These are phyloP conservation scores for Sorex fumeus DNA, from an alignment of 2,113 vertebrate species.

Conservation along the genomic window DNA sequence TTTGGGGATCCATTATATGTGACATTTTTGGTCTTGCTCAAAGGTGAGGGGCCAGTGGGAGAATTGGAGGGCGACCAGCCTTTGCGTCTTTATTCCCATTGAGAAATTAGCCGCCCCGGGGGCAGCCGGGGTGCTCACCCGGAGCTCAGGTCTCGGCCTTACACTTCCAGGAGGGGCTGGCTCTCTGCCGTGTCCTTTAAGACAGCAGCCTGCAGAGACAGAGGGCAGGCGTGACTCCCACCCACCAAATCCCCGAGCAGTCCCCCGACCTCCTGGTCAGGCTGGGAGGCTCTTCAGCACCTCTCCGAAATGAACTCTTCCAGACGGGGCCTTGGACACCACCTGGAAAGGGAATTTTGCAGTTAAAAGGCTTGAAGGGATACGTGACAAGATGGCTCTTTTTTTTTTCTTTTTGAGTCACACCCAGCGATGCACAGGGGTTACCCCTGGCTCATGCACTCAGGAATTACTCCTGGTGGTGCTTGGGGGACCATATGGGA, in stretches of 20 bases:
- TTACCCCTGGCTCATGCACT: too few species aligned
- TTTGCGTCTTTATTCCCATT: conserved; percentile 67
- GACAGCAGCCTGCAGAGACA: conserved; percentile 69
- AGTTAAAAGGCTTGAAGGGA: conserved; percentile 83
- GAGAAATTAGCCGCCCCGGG: conserved; percentile 60
- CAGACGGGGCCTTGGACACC: conserved; percentile 55
- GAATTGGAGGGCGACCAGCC: conserved; percentile 39
- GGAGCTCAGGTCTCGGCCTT: conserved; percentile 64
- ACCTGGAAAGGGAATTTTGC: conserved; percentile 72
- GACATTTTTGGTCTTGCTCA: conserved; percentile 72
- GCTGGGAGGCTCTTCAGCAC: conserved; percentile 70
- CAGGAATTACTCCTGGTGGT: too few species aligned
- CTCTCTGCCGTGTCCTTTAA: conserved; percentile 10
- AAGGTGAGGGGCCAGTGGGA: conserved; percentile 63
- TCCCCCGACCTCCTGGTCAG: conserved; percentile 73
- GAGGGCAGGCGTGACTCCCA: conserved; percentile 70
- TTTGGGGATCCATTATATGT: conserved; percentile 75
- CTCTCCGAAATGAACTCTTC: conserved; percentile 77
- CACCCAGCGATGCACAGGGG: too few species aligned
- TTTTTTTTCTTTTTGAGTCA: conserved; percentile 32
- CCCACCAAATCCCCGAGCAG: too few species aligned
- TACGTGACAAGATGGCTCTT: conserved; percentile 56
- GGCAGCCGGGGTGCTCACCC: background rate
- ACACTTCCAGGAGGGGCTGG: conserved; percentile 65
- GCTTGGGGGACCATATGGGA: too few species aligned